Percentiles rank a stretch among this genome's conserved stretches.
phyloP scores from a whole-genome alignment of 2,113 vertebrate species.

The Chitala chitala region DNA sequence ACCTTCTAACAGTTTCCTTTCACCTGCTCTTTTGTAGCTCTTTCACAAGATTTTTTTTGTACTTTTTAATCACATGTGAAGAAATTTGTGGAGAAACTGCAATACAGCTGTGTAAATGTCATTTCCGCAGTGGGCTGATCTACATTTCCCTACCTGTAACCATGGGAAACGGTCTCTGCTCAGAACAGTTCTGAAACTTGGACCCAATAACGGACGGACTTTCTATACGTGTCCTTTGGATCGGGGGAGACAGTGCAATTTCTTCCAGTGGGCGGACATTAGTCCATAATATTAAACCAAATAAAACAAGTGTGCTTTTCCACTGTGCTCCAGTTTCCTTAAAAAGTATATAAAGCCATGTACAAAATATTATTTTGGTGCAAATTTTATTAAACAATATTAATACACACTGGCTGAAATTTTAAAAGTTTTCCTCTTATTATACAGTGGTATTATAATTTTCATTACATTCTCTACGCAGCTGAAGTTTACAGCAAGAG shows the following conservation, averaged over 20 bases:
- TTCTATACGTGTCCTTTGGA: conserved; percentile 78
- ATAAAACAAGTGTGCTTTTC: neutral
- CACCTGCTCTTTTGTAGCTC: neutral
- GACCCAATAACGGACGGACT: conserved; percentile 82
- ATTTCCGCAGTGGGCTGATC: conserved; percentile 81
- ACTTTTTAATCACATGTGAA: neutral
- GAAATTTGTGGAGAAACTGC: neutral
- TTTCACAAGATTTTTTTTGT: neutral
- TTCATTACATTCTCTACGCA: too few relatives aligned
- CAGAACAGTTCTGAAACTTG: conserved; percentile 86
- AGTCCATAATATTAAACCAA: conserved; percentile 35
- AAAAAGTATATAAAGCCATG: neutral
- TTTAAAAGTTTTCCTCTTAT: neutral
- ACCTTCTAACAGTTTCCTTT: neutral
- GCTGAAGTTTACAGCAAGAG: conserved; percentile 5
- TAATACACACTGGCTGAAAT: neutral
- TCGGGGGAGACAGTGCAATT: conserved; percentile 77
- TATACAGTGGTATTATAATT: neutral
- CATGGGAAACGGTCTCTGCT: conserved; percentile 77
- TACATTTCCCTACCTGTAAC: conserved; percentile 77
- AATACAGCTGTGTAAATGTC: conserved; percentile 23
- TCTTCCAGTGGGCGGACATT: conserved; percentile 82
- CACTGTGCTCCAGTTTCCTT: neutral
- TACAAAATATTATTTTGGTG: neutral
- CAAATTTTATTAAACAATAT: neutral